A percentile compares a stretch with the other conserved stretches of the same genome.
Evolutionary conservation across 2,113 vertebrate genomes (phyloP).

Genomic region (Eidolon helvum): DNA sequence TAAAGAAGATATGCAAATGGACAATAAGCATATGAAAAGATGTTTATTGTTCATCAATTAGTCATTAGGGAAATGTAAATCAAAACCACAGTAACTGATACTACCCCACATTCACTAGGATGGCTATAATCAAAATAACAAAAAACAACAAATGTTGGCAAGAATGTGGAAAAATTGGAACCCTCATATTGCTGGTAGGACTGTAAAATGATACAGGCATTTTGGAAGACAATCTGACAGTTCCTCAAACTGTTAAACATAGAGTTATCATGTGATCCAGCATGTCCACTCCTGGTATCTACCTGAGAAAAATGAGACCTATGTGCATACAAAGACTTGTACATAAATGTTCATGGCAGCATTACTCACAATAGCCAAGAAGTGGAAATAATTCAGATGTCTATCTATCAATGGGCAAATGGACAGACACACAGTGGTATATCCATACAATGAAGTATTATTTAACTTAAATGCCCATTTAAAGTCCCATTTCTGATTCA

Average conservation of each 20-base stretch:
- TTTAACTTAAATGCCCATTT: not conserved
- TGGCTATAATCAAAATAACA: accelerated
- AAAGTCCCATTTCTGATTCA: too few species aligned
- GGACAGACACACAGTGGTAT: accelerated
- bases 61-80: not conserved
- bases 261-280: not conserved
- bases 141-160: not conserved
- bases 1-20: not conserved
- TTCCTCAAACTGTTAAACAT: not conserved
- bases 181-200: accelerated
- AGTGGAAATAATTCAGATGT: not conserved
- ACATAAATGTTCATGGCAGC: not conserved
- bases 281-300: not conserved
- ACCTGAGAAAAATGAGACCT: not conserved
- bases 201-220: accelerated
- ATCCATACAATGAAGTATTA: accelerated
- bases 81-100: not conserved
- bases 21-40: accelerated
- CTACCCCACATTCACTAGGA: not conserved
- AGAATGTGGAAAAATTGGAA: not conserved
- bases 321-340: not conserved
- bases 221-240: not conserved
- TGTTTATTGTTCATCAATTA: accelerated
- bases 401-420: accelerated
- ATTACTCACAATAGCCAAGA: accelerated